phyloP scores from a whole-genome alignment of 2,113 vertebrate species.

The Bettongia penicillata region DNA sequence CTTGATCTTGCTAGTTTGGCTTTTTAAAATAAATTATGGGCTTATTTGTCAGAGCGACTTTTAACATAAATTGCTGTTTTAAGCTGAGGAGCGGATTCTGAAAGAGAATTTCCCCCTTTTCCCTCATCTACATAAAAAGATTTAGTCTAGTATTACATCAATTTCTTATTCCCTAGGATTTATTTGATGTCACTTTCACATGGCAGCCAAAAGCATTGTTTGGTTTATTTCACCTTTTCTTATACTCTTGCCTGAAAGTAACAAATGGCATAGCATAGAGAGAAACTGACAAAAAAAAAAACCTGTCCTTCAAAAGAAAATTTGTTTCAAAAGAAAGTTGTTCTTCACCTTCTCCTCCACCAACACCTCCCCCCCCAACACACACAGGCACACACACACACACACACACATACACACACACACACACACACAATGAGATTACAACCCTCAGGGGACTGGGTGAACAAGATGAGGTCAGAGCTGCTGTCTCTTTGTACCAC shows the following conservation, averaged over 20 bases:
- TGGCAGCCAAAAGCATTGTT: constrained; percentile 48
- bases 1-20: constrained; percentile 76
- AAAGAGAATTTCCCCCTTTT: constrained; percentile 52
- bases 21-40: constrained; percentile 75
- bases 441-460: not conserved
- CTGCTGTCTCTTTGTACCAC: not conserved
- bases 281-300: not conserved
- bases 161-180: constrained; percentile 51
- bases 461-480: not conserved
- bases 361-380: not conserved
- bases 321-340: not conserved
- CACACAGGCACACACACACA: not conserved
- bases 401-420: not conserved
- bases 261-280: constrained; percentile 41
- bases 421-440: constrained; percentile 12
- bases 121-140: constrained; percentile 65
- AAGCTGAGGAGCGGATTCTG: constrained; percentile 68
- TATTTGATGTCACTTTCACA: constrained; percentile 65
- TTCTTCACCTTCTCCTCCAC: not conserved
- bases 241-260: constrained; percentile 36
- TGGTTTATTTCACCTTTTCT: constrained; percentile 50
- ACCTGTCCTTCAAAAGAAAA: constrained; percentile 39
- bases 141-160: constrained; percentile 60
- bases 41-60: constrained; percentile 70
- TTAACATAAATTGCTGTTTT: constrained; percentile 73